Evolutionary conservation across 2,113 vertebrate species (phyloP).

Genomic region (Phalacrocorax pelagicus): DNA sequence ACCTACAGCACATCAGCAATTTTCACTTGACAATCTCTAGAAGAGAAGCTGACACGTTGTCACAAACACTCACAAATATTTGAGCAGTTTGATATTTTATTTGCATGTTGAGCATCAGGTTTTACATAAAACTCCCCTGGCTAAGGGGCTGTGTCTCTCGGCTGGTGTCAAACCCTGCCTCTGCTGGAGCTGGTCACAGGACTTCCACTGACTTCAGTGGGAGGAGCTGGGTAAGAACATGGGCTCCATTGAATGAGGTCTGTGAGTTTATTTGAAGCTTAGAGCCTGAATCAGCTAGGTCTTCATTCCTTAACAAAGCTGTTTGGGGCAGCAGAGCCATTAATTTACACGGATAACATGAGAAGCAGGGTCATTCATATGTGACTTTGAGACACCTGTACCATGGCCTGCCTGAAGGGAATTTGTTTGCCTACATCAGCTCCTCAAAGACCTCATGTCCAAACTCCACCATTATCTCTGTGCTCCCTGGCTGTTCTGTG

Average conservation of each 20-base stretch:
- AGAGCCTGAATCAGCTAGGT: not conserved
- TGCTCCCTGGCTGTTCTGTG: not conserved
- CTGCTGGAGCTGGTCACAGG: not conserved
- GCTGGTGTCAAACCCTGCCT: not conserved
- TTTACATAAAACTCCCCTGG: not conserved
- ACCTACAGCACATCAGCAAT: not conserved
- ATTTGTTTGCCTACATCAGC: not conserved
- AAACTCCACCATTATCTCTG: not conserved
- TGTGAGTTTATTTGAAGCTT: not conserved
- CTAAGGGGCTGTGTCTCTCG: not conserved
- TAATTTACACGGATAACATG: rapidly evolving
- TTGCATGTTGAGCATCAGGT: not conserved
- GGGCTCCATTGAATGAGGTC: not conserved
- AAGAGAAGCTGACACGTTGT: not conserved
- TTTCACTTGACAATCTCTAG: not conserved
- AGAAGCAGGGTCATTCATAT: not conserved
- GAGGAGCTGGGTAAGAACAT: not conserved
- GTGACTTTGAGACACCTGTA: not conserved
- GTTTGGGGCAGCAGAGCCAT: not conserved
- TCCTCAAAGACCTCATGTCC: not conserved
- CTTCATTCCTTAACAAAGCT: not conserved
- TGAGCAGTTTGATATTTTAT: not conserved
- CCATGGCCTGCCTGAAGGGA: not conserved
- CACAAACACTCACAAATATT: slow-evolving; percentile 7
- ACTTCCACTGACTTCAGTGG: not conserved